Evolutionary conservation across 2,113 vertebrate species (phyloP).

Genomic region (Arenaria interpres): DNA sequence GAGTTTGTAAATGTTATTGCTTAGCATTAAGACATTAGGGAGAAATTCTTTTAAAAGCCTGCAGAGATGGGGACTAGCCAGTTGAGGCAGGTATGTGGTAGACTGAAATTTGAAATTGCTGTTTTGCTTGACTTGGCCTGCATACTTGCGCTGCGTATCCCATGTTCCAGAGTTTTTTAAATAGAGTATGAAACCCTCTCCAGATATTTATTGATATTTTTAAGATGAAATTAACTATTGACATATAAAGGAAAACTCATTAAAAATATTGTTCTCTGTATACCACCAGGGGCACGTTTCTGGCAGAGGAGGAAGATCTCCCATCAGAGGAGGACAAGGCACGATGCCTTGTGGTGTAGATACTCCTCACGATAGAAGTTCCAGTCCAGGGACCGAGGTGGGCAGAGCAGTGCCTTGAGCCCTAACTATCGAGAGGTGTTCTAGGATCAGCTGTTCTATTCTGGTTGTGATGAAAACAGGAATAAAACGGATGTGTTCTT

Average conservation of each 20-base stretch:
- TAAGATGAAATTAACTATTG: neutral
- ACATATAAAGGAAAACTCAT: neutral
- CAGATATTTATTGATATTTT: neutral
- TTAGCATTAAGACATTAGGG: neutral
- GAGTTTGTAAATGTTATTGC: neutral
- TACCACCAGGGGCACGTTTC: neutral
- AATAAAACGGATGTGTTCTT: neutral
- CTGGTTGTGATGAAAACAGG: neutral
- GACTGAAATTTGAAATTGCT: neutral
- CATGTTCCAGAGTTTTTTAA: neutral
- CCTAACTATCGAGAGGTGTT: neutral
- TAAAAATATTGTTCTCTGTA: neutral
- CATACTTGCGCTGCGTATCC: rapidly evolving
- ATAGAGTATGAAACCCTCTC: neutral
- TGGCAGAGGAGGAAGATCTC: neutral
- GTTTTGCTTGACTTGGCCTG: neutral
- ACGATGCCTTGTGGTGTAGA: neutral
- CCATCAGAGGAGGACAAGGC: neutral
- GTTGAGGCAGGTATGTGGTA: neutral
- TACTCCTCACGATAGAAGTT: neutral
- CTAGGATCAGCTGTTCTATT: neutral
- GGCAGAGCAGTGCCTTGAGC: neutral
- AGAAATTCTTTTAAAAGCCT: neutral
- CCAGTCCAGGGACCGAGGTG: neutral
- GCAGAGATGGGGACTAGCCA: neutral